A percentile compares a stretch with the other conserved stretches of the same genome.
These are phyloP conservation scores for Lamellibrachia luymesi DNA, from an alignment of 1,140 invertebrate genomes.

Conservation along the genomic window DNA sequence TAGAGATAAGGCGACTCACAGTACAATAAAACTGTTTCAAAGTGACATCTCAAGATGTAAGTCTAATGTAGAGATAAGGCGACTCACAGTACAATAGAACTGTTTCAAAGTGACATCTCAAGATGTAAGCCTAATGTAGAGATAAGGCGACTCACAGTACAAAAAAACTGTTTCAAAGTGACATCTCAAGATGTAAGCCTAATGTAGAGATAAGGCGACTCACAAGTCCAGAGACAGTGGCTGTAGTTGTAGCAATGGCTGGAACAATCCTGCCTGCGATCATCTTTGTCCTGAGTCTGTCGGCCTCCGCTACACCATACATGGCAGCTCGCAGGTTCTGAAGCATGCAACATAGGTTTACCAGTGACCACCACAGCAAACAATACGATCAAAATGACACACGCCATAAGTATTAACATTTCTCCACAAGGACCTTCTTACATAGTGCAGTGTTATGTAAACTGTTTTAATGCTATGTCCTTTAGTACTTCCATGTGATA, in stretches of 20 bases:
- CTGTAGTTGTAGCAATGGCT: constrained; percentile 97
- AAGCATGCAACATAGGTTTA: background rate
- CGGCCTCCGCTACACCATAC: constrained; percentile 90
- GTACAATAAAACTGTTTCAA: too few relatives aligned
- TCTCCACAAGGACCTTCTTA: too few relatives aligned
- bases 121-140: too few relatives aligned
- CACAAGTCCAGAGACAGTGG: constrained; percentile 91
- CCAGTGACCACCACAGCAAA: background rate
- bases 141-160: too few relatives aligned
- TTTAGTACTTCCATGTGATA: too few relatives aligned
- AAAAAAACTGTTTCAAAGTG: background rate
- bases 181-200: background rate
- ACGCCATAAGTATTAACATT: constrained; percentile 8
- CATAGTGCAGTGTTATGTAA: too few relatives aligned
- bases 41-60: too few relatives aligned
- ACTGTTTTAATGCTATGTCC: too few relatives aligned
- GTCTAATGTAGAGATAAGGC: too few relatives aligned
- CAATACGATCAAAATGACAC: background rate
- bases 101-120: too few relatives aligned
- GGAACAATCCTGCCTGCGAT: constrained; percentile 99
- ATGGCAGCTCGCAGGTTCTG: constrained; percentile 90
- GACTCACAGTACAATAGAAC: too few relatives aligned
- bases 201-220: constrained; percentile 54
- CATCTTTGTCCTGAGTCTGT: constrained; percentile 93
- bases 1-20: too few relatives aligned